Percentiles rank a stretch among this genome's conserved stretches.
Evolutionary conservation across 2,113 vertebrate species (phyloP).

Genomic region (zebrafish (Danio rerio)): GRCz12tu NC_133180.1:4790001-4790500

Average conservation of each 20-base stretch:
- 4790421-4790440: background rate
- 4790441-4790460: too few species aligned
- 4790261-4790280: background rate
- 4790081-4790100: slow-evolving; percentile 1
- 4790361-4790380: background rate
- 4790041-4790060: background rate
- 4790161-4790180: background rate
- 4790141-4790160: background rate
- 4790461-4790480: too few species aligned
- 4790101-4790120: background rate
- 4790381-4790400: background rate
- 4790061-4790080: background rate
- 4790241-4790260: background rate
- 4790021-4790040: background rate
- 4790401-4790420: background rate
- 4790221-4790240: background rate
- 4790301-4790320: background rate
- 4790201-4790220: background rate
- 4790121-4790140: too few species aligned
- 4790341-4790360: background rate
- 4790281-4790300: background rate
- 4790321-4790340: too few species aligned
- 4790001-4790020: background rate
- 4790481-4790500: too few species aligned
- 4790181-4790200: too few species aligned